A percentile compares a stretch with the other conserved stretches of the same genome.
These are phyloP conservation scores for Chiroxiphia lanceolata DNA, from an alignment of 2,797 vertebrate genomes.

Conservation along the genomic window DNA sequence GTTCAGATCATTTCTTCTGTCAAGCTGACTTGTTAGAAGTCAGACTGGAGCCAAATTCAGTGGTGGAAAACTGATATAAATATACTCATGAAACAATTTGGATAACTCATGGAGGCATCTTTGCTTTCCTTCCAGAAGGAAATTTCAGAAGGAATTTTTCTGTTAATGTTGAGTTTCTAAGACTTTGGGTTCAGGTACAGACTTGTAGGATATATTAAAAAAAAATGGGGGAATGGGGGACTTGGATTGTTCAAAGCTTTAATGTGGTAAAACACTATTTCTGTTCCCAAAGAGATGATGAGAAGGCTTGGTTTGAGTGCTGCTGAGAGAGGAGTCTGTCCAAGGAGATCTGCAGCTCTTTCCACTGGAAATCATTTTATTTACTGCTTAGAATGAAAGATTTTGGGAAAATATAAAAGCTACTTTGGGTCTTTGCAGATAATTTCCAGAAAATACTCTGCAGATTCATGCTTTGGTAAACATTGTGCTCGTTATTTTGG, in stretches of 20 bases:
- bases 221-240: not conserved
- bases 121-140: not conserved
- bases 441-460: not conserved
- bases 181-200: not conserved
- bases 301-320: not conserved
- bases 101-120: not conserved
- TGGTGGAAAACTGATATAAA: not conserved
- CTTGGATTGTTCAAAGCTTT: not conserved
- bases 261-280: not conserved
- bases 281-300: not conserved
- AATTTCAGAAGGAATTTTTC: not conserved
- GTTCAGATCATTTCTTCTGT: not conserved
- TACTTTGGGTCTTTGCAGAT: not conserved
- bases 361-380: not conserved
- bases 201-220: not conserved
- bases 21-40: not conserved
- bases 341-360: not conserved
- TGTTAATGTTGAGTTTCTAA: not conserved
- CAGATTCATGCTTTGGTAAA: not conserved
- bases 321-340: not conserved
- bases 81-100: not conserved
- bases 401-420: not conserved
- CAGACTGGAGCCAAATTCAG: not conserved
- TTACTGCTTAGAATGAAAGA: not conserved
- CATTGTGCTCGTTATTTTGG: not conserved